Base-by-base conservation (phyloP, 53 echinoderm and acorn worm genomes). In the Zoroaster sp. region DNA sequence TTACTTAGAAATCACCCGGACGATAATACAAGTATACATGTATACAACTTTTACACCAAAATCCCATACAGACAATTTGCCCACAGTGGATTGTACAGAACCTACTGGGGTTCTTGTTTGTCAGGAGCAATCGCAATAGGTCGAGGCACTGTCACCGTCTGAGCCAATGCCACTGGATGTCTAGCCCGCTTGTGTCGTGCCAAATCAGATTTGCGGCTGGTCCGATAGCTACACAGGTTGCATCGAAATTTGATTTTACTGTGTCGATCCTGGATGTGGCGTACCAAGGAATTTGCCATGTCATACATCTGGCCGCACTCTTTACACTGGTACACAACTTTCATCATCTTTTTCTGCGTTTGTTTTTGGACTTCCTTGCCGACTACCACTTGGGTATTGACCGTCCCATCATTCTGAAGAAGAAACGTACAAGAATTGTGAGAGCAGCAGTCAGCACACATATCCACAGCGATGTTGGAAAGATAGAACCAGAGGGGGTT, bases 181-280 rank as follows among this genome's bases (percentile, higher is more conserved):
- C 69, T 85, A 15, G 85, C 85, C 85, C 85, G 44, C 70, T 85
- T 85, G 85, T 85, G 85, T 12, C 85, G 85, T 18, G 85, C 70
- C 69, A 85, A 42, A 47, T 85, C 85, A 1, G 85, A 85, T 36
- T 69, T 85, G 9, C 85, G 85, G 41, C 85, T 85, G 70, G 85
- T 85, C 15, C 85, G 85, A 46, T 85, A 85, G 70, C 49, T 85
- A 35, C 85, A 85, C 47, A 34, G 52, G 52, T 49, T 85, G 71
- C 85, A 85, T 11, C 85, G 69, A 37, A 85, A 15, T 23, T 85
- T 85, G 17, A 70, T 71, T 34, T 35, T 44, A 47, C 85, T 71
- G 85, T 85, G 85, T 45, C 70, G 85, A 35, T 85, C 85, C 20
- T 85, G 85, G 71, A 85, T 85, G 72, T 85, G 85, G 20, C 85